These are phyloP conservation scores for Oscheius sp. DNA, from an alignment of 1,140 invertebrate species.

Conservation along the genomic window DNA sequence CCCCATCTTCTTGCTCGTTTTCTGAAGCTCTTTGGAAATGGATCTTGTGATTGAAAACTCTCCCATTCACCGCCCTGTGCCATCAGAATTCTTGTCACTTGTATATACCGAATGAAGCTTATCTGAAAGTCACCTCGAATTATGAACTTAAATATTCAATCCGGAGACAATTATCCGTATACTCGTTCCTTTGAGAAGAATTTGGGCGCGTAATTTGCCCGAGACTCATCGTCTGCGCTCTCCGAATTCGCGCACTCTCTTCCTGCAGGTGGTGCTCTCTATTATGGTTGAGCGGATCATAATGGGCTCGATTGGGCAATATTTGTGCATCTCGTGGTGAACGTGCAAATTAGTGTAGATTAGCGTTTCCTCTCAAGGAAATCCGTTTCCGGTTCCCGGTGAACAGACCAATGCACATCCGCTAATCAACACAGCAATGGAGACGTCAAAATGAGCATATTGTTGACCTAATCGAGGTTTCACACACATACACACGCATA, in stretches of 20 bases:
- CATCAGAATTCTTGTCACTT: background rate
- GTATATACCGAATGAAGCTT: background rate
- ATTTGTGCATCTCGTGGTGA: conserved; percentile 4
- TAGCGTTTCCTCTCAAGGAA: background rate
- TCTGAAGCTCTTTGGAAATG: background rate
- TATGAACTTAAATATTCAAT: background rate
- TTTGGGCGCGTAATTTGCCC: background rate
- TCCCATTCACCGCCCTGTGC: background rate
- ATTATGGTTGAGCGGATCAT: background rate
- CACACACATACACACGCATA: no score
- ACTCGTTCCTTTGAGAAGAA: background rate
- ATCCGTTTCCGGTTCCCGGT: background rate
- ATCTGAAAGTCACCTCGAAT: background rate
- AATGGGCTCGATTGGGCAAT: conserved; percentile 3
- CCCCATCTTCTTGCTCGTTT: background rate
- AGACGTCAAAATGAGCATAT: no score
- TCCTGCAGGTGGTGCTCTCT: conserved; percentile 8
- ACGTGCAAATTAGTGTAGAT: conserved; percentile 7
- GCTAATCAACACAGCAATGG: background rate
- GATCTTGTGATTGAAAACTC: background rate
- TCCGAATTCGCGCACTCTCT: background rate
- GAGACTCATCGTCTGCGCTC: background rate
- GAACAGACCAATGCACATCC: background rate
- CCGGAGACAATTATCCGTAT: background rate
- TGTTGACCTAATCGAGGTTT: no score